Conservation (phyloP, 1,140 invertebrate species). For the Drosophila dunni region DNA sequence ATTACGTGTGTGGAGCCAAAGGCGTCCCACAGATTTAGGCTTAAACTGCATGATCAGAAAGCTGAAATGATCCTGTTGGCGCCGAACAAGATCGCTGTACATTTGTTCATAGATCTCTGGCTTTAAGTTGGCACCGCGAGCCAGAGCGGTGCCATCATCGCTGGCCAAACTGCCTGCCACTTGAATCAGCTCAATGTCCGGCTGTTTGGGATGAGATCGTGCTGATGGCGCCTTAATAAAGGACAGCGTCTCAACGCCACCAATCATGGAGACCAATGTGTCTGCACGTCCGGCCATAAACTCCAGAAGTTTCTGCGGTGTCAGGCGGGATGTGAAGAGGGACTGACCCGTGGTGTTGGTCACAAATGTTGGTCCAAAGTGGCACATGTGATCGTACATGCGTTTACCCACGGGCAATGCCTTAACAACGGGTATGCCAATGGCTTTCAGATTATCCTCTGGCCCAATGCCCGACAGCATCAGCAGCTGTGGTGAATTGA, state of each 20-base stretch:
- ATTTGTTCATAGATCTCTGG: conserved; percentile 87
- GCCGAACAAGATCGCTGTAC: conserved; percentile 86
- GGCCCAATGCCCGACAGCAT: conserved; percentile 93
- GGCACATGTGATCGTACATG: conserved; percentile 91
- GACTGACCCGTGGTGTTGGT: conserved; percentile 85
- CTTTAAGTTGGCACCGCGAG: conserved; percentile 86
- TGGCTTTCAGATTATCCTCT: conserved; percentile 87
- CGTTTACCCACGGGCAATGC: conserved; percentile 89
- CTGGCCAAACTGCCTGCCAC: conserved; percentile 86
- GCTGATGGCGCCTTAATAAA: conserved; percentile 88
- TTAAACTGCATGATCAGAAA: conserved; percentile 90
- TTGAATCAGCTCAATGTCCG: conserved; percentile 88
- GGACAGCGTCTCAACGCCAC: conserved; percentile 88
- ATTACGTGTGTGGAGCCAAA: conserved; percentile 89
- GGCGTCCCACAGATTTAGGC: conserved; percentile 90
- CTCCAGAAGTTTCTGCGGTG: conserved; percentile 47
- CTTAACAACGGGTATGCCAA: conserved; percentile 88
- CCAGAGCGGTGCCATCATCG: conserved; percentile 87
- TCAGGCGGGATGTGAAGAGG: conserved; percentile 77
- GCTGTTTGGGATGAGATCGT: conserved; percentile 85
- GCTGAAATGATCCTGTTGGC: conserved; percentile 86
- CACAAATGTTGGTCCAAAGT: conserved; percentile 87
- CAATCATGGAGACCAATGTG: conserved; percentile 76
- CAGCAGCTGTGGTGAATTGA: conserved; percentile 92
- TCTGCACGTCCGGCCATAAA: conserved; percentile 60